Conservation (phyloP, 2,797 vertebrate genomes). For the Pantherophis vulpinus region DNA sequence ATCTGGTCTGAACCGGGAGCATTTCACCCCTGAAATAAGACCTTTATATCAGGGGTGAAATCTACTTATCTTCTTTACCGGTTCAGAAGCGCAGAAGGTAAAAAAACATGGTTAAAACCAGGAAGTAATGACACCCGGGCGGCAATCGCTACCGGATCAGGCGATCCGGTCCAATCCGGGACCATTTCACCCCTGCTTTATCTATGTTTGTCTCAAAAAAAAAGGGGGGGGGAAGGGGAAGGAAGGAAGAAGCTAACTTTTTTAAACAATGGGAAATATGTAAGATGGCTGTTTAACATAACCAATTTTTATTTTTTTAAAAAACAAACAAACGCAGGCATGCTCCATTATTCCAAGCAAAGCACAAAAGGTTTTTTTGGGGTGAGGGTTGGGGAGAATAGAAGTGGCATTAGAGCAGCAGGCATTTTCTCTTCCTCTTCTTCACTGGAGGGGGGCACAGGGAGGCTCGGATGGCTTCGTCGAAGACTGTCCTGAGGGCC, state of each 20-base stretch:
- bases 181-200: constrained; percentile 48
- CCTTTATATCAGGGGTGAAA: too few species aligned
- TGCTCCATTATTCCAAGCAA: constrained; percentile 71
- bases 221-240: constrained; percentile 57
- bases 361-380: constrained; percentile 70
- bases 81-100: too few species aligned
- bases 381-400: background rate
- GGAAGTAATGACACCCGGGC: too few species aligned
- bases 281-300: constrained; percentile 60
- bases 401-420: constrained; percentile 74
- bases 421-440: constrained; percentile 90
- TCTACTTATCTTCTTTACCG: too few species aligned
- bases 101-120: too few species aligned
- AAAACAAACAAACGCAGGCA: constrained; percentile 46
- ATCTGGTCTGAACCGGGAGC: too few species aligned
- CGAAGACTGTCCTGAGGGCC: constrained; percentile 96
- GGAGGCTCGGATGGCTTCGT: constrained; percentile 93
- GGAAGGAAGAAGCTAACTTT: constrained; percentile 66
- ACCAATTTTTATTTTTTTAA: too few species aligned
- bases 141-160: too few species aligned
- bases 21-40: too few species aligned
- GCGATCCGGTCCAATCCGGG: too few species aligned
- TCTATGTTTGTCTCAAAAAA: constrained; percentile 62
- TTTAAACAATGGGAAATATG: constrained; percentile 63
- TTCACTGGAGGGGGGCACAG: constrained; percentile 91